Evolutionary conservation across 2,113 vertebrate genomes (phyloP).

Genomic region (Nycticebus coucang): DNA sequence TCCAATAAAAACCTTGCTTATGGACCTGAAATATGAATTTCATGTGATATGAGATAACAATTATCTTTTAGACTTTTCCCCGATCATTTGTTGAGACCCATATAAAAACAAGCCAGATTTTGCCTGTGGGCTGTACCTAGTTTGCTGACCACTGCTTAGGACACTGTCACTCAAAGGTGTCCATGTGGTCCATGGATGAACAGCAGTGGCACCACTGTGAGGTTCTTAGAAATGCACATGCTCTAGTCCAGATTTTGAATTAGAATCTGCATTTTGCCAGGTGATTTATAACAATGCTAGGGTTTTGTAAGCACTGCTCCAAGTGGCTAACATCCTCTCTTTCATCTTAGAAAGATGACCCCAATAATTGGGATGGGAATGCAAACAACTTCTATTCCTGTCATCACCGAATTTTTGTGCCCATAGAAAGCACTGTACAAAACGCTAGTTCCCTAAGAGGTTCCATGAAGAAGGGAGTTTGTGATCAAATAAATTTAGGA

Average conservation of each 20-base stretch:
- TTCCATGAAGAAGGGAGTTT: too few relatives aligned
- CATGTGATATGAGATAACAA: neutral
- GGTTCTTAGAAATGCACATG: neutral
- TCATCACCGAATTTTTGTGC: too few relatives aligned
- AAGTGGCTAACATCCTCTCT: neutral
- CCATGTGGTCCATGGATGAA: neutral
- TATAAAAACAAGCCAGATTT: neutral
- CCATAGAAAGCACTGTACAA: too few relatives aligned
- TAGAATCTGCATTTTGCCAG: neutral
- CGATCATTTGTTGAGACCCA: neutral
- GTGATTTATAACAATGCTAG: too few relatives aligned
- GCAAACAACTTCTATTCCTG: too few relatives aligned
- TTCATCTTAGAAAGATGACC: neutral
- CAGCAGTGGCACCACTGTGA: fast-evolving
- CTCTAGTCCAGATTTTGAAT: neutral
- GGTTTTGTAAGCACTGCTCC: neutral
- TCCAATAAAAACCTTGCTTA: too few relatives aligned
- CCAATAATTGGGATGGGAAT: too few relatives aligned
- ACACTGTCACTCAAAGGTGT: too few relatives aligned
- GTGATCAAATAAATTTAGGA: too few relatives aligned
- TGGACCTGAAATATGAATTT: neutral
- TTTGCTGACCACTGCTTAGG: neutral
- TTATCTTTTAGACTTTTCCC: neutral
- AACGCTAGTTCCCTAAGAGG: too few relatives aligned
- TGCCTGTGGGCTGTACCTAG: neutral